Conservation (phyloP, 2,888 invertebrate genomes). For the Dasysyrphus albostriatus region DNA sequence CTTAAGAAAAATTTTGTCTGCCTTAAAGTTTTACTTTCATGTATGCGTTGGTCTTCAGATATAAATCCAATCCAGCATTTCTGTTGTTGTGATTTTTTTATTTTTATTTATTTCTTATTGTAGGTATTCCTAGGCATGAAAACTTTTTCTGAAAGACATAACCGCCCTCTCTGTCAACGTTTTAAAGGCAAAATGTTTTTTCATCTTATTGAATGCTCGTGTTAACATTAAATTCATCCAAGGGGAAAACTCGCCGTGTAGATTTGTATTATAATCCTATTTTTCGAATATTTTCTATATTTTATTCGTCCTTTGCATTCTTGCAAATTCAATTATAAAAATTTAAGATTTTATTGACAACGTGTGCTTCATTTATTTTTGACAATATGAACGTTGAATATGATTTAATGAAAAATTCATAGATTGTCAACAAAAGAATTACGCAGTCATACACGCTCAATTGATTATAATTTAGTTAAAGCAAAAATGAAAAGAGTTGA, state of each 20-base stretch:
- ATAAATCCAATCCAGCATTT: not conserved
- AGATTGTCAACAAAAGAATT: not conserved
- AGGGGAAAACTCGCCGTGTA: not conserved
- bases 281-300: too few species aligned
- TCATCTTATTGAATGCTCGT: not conserved
- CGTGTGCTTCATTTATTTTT: not conserved
- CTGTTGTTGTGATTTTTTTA: not conserved
- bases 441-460: too few species aligned
- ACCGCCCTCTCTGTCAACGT: not conserved
- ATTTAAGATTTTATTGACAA: slow-evolving; percentile 10
- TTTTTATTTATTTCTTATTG: not conserved
- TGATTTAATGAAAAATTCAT: not conserved
- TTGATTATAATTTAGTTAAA: too few species aligned
- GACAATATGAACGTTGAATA: too few species aligned
- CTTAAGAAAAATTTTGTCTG: not conserved
- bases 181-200: not conserved
- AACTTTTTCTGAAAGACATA: not conserved
- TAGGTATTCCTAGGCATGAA: not conserved
- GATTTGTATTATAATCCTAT: not conserved
- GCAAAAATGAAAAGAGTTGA: too few species aligned
- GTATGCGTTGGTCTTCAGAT: not conserved
- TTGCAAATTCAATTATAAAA: not conserved
- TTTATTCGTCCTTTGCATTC: not conserved
- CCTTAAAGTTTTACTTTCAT: not conserved
- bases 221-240: not conserved